Conservation (phyloP, 2,888 invertebrate species). For the Eupithecia abbreviata region DNA sequence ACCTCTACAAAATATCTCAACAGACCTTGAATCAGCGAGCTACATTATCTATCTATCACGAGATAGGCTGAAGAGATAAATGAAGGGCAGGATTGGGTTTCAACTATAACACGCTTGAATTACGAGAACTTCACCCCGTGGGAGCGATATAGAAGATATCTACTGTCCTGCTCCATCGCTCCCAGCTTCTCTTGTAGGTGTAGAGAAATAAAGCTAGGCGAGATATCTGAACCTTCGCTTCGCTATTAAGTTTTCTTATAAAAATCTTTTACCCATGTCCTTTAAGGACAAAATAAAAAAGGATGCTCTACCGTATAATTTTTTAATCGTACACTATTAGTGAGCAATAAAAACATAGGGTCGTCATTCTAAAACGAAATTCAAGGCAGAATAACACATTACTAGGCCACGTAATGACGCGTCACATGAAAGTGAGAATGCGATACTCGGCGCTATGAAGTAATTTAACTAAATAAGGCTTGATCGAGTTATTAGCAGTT, state of each 20-base stretch:
- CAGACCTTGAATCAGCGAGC: conserved; percentile 5
- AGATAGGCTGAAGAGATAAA: conserved; percentile 19
- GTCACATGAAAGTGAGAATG: not conserved
- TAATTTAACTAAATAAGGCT: not conserved
- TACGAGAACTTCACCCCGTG: conserved; percentile 12
- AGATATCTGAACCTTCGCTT: not conserved
- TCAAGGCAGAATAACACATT: not conserved
- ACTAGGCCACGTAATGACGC: not conserved
- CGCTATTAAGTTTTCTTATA: not conserved
- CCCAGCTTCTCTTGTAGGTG: not conserved
- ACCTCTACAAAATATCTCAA: not conserved
- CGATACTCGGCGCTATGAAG: not conserved
- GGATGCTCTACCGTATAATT: too few species aligned
- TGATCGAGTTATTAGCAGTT: not conserved
- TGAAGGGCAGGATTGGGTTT: conserved; percentile 21
- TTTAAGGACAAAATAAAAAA: not conserved
- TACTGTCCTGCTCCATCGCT: not conserved
- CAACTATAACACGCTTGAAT: conserved; percentile 20
- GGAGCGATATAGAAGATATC: conserved; percentile 14
- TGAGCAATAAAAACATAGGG: too few species aligned
- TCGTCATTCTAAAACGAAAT: not conserved
- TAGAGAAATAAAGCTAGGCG: not conserved
- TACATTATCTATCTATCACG: conserved; percentile 2
- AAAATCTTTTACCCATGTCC: not conserved
- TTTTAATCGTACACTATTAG: too few species aligned